Evolutionary conservation across 2,888 invertebrate genomes (phyloP).

Genomic region (Netelia melanura): DNA sequence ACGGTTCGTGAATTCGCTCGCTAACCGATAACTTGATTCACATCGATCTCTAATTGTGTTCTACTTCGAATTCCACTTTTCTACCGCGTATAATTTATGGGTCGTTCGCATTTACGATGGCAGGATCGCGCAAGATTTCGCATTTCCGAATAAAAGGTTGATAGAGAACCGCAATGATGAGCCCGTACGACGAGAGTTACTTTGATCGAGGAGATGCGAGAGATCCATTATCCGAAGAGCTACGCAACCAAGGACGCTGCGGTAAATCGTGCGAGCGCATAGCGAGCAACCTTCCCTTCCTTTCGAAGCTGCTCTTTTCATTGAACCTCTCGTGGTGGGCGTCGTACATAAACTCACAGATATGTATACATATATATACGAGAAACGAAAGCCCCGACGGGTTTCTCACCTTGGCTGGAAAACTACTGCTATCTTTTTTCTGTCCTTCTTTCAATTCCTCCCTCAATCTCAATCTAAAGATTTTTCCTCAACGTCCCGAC

Average conservation of each 20-base stretch:
- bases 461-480: slow-evolving; percentile 45
- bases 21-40: slow-evolving; percentile 28
- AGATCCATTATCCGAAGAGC: slow-evolving; percentile 76
- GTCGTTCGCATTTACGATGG: slow-evolving; percentile 24
- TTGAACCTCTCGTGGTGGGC: slow-evolving; percentile 66
- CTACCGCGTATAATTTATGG: slow-evolving; percentile 17
- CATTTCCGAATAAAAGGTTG: slow-evolving; percentile 9
- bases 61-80: slow-evolving; percentile 18
- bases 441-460: slow-evolving; percentile 26
- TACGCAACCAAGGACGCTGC: slow-evolving; percentile 57
- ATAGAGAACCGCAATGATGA: slow-evolving; percentile 16
- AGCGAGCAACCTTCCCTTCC: slow-evolving; percentile 36
- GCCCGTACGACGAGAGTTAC: slow-evolving; percentile 15
- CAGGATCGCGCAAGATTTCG: background rate
- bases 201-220: slow-evolving; percentile 53
- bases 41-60: slow-evolving; percentile 34
- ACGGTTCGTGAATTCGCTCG: slow-evolving; percentile 8
- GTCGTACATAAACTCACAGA: background rate
- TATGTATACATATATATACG: background rate
- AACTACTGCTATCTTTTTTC: slow-evolving; percentile 39
- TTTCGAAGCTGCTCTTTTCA: slow-evolving; percentile 72
- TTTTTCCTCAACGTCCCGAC: slow-evolving; percentile 20
- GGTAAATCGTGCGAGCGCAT: slow-evolving; percentile 73
- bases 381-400: slow-evolving; percentile 19
- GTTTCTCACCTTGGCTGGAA: slow-evolving; percentile 43